phyloP scores from a whole-genome alignment of 64 coral and sea anemone species.

The Hydrozoanthus tunicans region DNA sequence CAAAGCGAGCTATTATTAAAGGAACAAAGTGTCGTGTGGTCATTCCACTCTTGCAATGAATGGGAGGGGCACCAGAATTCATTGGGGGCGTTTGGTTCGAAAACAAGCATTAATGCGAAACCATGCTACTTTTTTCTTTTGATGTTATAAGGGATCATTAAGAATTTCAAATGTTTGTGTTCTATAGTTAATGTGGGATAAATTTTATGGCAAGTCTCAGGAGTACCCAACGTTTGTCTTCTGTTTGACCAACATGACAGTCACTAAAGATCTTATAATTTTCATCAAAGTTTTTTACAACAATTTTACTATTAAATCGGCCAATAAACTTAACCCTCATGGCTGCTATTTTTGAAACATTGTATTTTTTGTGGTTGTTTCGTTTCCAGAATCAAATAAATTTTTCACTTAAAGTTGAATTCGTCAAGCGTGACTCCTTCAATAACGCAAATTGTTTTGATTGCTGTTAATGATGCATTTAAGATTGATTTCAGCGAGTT shows the following conservation, averaged over 20 bases:
- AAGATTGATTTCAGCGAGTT: too few species aligned
- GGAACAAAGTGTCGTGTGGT: constrained; percentile 18
- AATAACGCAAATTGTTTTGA: neutral
- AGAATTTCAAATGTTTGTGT: too few species aligned
- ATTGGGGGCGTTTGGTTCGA: too few species aligned
- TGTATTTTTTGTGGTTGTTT: neutral
- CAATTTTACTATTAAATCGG: neutral
- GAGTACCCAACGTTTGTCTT: too few species aligned
- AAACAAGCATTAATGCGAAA: too few species aligned
- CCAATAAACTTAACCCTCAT: neutral
- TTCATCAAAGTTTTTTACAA: neutral
- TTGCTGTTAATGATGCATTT: neutral
- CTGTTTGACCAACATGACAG: too few species aligned
- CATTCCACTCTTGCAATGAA: neutral
- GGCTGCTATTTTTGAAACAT: neutral
- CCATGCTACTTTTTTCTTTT: too few species aligned
- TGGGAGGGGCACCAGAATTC: constrained; percentile 11
- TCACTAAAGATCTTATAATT: too few species aligned
- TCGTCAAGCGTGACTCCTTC: constrained; percentile 6
- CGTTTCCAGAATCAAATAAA: neutral
- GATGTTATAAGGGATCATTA: too few species aligned
- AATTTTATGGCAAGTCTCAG: too few species aligned
- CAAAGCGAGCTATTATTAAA: neutral
- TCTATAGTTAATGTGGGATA: too few species aligned
- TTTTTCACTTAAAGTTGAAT: neutral